These are phyloP conservation scores for Ashinkailepas kermadecensis DNA, from an alignment of 2,888 invertebrate genomes.

Conservation along the genomic window DNA sequence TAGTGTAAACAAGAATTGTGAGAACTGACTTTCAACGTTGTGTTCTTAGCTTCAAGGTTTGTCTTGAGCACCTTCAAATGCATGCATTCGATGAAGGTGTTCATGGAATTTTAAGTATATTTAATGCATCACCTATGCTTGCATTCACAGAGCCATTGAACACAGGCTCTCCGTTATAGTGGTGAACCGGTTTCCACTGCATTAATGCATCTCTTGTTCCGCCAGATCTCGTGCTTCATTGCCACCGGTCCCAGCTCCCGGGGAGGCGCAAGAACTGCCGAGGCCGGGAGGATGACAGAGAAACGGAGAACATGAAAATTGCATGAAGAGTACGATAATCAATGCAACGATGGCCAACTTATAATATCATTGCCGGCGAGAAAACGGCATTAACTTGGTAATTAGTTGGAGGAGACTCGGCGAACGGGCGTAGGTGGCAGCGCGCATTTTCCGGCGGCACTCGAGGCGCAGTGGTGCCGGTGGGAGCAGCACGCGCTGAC, in stretches of 20 bases:
- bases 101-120: too few species aligned
- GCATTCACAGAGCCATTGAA: too few species aligned
- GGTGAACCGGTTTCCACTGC: too few species aligned
- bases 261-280: not conserved
- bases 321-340: not conserved
- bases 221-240: too few species aligned
- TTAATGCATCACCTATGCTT: too few species aligned
- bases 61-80: too few species aligned
- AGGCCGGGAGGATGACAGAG: not conserved
- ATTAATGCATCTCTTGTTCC: too few species aligned
- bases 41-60: too few species aligned
- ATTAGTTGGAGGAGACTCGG: not conserved
- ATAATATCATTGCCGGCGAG: conserved; percentile 19
- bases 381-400: conserved; percentile 20
- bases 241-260: not conserved
- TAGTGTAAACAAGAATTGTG: too few species aligned
- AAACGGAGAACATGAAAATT: not conserved
- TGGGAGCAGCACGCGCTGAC: not conserved
- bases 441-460: not conserved
- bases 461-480: not conserved
- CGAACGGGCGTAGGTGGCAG: not conserved
- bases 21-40: too few species aligned
- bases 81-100: too few species aligned
- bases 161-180: too few species aligned
- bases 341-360: conserved; percentile 22